phyloP scores from a whole-genome alignment of 2,113 vertebrate species.

The Nyctereutes procyonoides region DNA sequence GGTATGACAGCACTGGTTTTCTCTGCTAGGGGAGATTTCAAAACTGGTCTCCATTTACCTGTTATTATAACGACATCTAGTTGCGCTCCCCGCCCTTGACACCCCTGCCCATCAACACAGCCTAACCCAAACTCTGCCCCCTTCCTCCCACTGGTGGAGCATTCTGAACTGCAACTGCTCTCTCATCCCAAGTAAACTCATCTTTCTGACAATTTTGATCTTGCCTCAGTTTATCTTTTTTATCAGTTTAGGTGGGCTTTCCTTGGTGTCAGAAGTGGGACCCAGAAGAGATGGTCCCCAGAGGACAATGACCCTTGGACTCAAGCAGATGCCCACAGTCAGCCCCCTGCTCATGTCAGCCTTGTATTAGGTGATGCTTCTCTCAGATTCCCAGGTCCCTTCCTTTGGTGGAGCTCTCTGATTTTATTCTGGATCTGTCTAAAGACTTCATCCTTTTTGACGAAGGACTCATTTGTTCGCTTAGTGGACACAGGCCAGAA shows the following conservation, averaged over 20 bases:
- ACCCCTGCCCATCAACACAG: neutral
- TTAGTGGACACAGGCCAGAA: neutral
- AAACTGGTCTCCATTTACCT: neutral
- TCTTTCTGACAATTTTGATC: neutral
- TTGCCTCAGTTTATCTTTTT: neutral
- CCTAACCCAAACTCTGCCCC: neutral
- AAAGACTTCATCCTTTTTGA: neutral
- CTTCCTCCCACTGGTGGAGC: too few species aligned
- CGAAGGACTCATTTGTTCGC: neutral
- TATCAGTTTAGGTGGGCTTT: neutral
- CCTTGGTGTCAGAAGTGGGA: neutral
- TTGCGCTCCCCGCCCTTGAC: neutral
- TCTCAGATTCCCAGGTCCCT: neutral
- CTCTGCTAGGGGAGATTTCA: neutral
- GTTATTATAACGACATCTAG: neutral
- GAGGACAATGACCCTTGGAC: neutral
- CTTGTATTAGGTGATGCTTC: neutral
- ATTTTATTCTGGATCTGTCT: neutral
- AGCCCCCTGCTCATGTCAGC: neutral
- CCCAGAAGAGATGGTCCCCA: rapidly evolving
- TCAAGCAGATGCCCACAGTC: neutral
- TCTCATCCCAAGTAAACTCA: neutral
- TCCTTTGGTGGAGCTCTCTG: neutral
- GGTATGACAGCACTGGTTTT: neutral
- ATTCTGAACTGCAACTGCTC: neutral